Conservation (phyloP, 2,797 vertebrate genomes). For the Bradypus variegatus region DNA sequence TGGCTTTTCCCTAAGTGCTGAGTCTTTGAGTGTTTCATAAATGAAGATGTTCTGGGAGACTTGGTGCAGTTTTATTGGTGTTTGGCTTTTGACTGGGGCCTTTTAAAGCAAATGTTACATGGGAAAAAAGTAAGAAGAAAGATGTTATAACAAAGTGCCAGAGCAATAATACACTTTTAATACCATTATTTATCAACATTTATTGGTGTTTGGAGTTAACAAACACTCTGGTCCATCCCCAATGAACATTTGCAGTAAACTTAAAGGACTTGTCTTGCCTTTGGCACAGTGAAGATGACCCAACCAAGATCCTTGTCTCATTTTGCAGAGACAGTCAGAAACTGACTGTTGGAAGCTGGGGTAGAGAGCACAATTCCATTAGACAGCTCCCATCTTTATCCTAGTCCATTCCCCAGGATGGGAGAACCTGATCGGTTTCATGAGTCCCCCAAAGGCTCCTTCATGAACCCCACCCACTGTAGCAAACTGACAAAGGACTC, state of each 20-base stretch:
- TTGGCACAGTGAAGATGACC: slow-evolving; percentile 45
- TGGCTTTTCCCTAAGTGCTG: not conserved
- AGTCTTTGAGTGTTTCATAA: slow-evolving; percentile 40
- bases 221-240: slow-evolving; percentile 39
- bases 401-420: not conserved
- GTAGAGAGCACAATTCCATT: not conserved
- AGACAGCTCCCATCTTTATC: not conserved
- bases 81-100: slow-evolving; percentile 44
- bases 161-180: slow-evolving; percentile 60
- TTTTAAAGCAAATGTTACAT: slow-evolving; percentile 55
- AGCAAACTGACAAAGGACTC: not conserved
- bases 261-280: slow-evolving; percentile 51
- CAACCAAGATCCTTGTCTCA: slow-evolving; percentile 2
- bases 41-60: slow-evolving; percentile 33
- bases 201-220: slow-evolving; percentile 56
- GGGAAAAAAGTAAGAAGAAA: slow-evolving; percentile 49
- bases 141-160: slow-evolving; percentile 48
- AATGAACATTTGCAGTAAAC: slow-evolving; percentile 41
- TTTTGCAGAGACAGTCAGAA: slow-evolving; percentile 34
- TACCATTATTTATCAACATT: slow-evolving; percentile 61
- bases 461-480: not conserved
- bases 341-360: not conserved
- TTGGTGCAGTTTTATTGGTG: slow-evolving; percentile 25
- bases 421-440: not conserved
- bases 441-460: not conserved